A percentile compares a stretch with the other conserved stretches of the same genome.
phyloP scores from a whole-genome alignment of 2,888 invertebrate genomes.

The Odontothrips loti region DNA sequence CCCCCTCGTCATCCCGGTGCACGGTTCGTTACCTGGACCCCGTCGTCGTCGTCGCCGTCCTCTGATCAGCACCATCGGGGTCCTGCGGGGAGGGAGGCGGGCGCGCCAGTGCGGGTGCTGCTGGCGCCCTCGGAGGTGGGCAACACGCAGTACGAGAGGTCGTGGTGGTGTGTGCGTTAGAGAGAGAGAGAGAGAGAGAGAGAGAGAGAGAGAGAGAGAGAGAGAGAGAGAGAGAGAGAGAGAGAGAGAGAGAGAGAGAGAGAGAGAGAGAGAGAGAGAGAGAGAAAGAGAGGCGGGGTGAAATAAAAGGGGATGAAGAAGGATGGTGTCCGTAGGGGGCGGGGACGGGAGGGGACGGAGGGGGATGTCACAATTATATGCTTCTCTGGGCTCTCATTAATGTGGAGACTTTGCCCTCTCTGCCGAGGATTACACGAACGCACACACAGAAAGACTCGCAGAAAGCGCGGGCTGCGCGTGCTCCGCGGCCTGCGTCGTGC shows the following conservation, averaged over 20 bases:
- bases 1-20: background rate
- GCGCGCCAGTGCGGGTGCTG: background rate
- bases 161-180: too few species aligned
- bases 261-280: too few species aligned
- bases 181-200: too few species aligned
- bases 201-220: too few species aligned
- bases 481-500: too few species aligned
- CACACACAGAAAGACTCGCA: background rate
- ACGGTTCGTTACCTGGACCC: background rate
- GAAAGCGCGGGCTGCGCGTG: background rate
- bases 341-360: background rate
- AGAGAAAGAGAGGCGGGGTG: too few species aligned
- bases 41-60: too few species aligned
- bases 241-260: too few species aligned
- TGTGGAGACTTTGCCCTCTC: background rate
- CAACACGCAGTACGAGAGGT: background rate
- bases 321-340: background rate
- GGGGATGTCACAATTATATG: background rate
- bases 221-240: too few species aligned
- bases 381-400: conserved; percentile 6
- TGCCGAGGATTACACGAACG: background rate
- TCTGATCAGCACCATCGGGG: too few species aligned
- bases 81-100: background rate
- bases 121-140: background rate
- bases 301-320: background rate